Base-by-base conservation (phyloP, 2,888 invertebrate species). In the Cantharis flavilabris region DNA sequence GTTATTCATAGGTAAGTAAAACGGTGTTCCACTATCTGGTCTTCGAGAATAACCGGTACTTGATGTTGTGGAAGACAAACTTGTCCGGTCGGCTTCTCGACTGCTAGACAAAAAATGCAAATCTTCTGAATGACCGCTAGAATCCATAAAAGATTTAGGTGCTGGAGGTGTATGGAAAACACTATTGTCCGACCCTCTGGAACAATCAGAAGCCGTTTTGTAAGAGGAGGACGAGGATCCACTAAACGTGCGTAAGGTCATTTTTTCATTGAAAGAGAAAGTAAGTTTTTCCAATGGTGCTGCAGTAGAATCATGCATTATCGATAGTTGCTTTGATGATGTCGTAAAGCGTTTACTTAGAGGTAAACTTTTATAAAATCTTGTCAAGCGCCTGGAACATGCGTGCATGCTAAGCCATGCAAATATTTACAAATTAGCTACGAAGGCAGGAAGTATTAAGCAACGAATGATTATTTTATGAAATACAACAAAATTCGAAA, bases 1-100 rank as follows among this genome's bases (percentile, higher is more conserved):
- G 75, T 89, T 89, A 77, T 89, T 91, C 92, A 92, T 92, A 9
- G 92, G 91, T 84, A 92, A 89, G 86, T 92, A 92, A 83, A 91
- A 89, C 67, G 88, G 87, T 30, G 85, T 84, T 3, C 88, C 87
- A 83, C 89, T 90, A 80, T 89, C 89, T 13, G 90, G 89, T 80
- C 90, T 85, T 84, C 90, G 88, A 64, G 90, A 90, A 81, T 88
- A 86, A 73, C 91, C 91, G 65, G 90, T 90, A 85, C 92, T 92
- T 72, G 92, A 92, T 16, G 92, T 90, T 3, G 90, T 90, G 11
- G 92, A 92, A 63, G 92, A 92, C 78, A 92, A 88, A 85, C 92
- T 92, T 84, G 92, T 90, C 86, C 92, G 91, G 84, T 92, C 92
- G 33, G 90, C 89, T 83, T 92, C 92, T 78, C 91, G 88, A 78